Evolutionary conservation across 2,888 invertebrate species (phyloP).

Genomic region (Acleris emargana): DNA sequence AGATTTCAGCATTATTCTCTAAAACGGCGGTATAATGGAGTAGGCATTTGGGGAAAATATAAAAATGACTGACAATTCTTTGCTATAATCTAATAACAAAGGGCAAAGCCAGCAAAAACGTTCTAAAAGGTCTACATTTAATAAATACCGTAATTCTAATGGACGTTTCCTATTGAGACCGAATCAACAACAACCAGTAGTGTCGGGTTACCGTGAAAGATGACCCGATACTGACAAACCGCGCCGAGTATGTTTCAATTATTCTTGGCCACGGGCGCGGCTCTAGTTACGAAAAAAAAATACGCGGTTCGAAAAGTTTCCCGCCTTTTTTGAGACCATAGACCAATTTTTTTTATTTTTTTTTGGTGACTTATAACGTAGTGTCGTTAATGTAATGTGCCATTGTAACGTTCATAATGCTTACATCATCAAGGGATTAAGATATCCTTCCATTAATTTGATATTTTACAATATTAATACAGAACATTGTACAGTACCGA

Average conservation of each 20-base stretch:
- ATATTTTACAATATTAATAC: no score
- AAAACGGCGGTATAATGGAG: no score
- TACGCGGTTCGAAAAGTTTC: slow-evolving; percentile 9
- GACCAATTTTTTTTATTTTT: background rate
- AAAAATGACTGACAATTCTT: background rate
- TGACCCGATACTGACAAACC: slow-evolving; percentile 23
- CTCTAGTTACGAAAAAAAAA: slow-evolving; percentile 23
- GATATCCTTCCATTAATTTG: no score
- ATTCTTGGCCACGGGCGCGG: slow-evolving; percentile 37
- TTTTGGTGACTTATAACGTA: background rate
- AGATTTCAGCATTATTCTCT: no score
- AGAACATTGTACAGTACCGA: no score
- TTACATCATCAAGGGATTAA: no score
- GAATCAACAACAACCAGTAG: slow-evolving; percentile 28
- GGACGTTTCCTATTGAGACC: slow-evolving; percentile 37
- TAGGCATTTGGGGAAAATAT: no score
- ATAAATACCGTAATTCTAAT: slow-evolving; percentile 38
- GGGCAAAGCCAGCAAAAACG: slow-evolving; percentile 1
- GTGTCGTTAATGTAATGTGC: background rate
- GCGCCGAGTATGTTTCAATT: slow-evolving; percentile 37
- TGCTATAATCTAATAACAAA: slow-evolving; percentile 5
- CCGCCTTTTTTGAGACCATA: slow-evolving; percentile 22
- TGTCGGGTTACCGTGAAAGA: slow-evolving; percentile 30
- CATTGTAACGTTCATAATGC: background rate
- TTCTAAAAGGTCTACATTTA: slow-evolving; percentile 18